Evolutionary conservation across 1,140 invertebrate genomes (phyloP).

Genomic region (Hypothenemus hampei): DNA sequence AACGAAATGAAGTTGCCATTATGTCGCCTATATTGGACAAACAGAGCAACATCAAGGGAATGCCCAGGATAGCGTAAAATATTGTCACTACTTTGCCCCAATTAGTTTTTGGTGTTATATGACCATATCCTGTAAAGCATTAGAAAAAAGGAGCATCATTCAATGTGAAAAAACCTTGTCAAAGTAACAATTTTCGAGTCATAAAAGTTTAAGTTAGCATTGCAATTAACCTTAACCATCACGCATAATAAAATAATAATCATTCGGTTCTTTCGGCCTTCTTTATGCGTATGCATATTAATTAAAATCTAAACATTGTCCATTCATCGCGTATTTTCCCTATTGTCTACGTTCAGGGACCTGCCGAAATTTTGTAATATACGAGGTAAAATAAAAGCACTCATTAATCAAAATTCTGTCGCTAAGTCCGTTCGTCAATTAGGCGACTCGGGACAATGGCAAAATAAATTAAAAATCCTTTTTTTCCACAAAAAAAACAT

Average conservation of each 20-base stretch:
- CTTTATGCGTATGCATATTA: background rate
- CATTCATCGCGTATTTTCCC: slow-evolving; percentile 2
- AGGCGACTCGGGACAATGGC: slow-evolving; percentile 5
- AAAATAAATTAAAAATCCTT: slow-evolving; percentile 6
- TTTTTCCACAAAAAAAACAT: too few species aligned
- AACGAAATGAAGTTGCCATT: slow-evolving; percentile 89
- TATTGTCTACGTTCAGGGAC: slow-evolving; percentile 2
- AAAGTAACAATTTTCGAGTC: too few species aligned
- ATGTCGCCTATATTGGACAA: slow-evolving; percentile 94
- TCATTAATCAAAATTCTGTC: slow-evolving; percentile 3
- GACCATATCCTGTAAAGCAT: slow-evolving; percentile 86
- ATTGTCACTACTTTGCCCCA: slow-evolving; percentile 92
- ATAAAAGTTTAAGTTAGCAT: background rate
- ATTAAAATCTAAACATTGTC: slow-evolving; percentile 5
- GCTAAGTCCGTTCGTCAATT: slow-evolving; percentile 1
- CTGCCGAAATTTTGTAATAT: slow-evolving; percentile 6
- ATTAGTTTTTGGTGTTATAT: slow-evolving; percentile 89
- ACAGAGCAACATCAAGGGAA: slow-evolving; percentile 89
- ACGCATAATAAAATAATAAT: slow-evolving; percentile 1
- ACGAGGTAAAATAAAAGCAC: slow-evolving; percentile 1
- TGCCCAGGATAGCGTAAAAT: slow-evolving; percentile 92
- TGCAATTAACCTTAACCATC: slow-evolving; percentile 1
- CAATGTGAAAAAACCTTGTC: too few species aligned
- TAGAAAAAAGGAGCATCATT: too few species aligned
- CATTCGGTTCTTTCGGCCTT: background rate